A percentile compares a stretch with the other conserved stretches of the same genome.
These are phyloP conservation scores for sheep (Ovis aries) DNA, from an alignment of 2,113 vertebrate species.

Conservation along the genomic window ARS-UI_Ramb_v3.0 NC_056063.1:84091501-84092000, in stretches of 20 bases:
- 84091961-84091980: background rate
- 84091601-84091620: too few relatives aligned
- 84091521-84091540: background rate
- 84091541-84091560: background rate
- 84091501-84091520: too few relatives aligned
- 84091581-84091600: background rate
- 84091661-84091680: too few relatives aligned
- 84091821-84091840: background rate
- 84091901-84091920: background rate
- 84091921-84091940: background rate
- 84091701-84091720: background rate
- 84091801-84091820: background rate
- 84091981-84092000: background rate
- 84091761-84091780: background rate
- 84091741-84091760: background rate
- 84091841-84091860: background rate
- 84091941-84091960: background rate
- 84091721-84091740: background rate
- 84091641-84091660: background rate
- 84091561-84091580: background rate
- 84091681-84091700: background rate
- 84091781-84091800: background rate
- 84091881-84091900: background rate
- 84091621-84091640: background rate
- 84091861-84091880: background rate